Base-by-base conservation (phyloP, 2,888 invertebrate species). In the Aspidiotus destructor region DNA sequence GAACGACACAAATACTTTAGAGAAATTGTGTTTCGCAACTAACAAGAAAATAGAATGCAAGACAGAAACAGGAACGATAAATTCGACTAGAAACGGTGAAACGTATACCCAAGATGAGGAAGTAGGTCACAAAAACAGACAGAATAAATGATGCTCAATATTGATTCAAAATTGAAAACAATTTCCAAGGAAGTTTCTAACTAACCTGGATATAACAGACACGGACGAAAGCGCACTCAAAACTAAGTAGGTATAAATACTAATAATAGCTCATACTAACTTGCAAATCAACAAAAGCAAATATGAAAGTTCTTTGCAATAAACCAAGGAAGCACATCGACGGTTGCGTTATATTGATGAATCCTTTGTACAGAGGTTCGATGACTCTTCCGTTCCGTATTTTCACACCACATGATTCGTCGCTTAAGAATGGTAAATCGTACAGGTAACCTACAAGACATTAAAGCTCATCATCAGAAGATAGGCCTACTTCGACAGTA, bases 271-370 rank as follows among this genome's bases (percentile, higher is more conserved):
- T 13, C 10, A 48, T 48, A 48, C 48, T 13, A 74, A 90, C 88
- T 82, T 93, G 93, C 54, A 89, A 76, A 75, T 94, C 91, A 76
- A 89, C 90, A 82, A 91, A 85, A 70, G 89, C 88, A 77, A 92
- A 90, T 0, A 92, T 89, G 76, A 88, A 88, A 1, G 91, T 86
- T 72, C 85, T 86, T 77, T 85, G 89, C 0, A 91, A 89, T 41
- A 95, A 79, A 0, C 94, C 95, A 71, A 94, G 83, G 72, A 95
- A 84, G 68, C 86, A 87, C 83, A 95, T 85, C 11, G 85, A 83
- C 1, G 92, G 91, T 74, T 86, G 84, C 71, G 85, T 81, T 61
- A 88, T 86, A 76, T 93, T 88, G 53, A 95, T 83, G 64, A 93
- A 78, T 76, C 95, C 94, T 75, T 92, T 91, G 80, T 89, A 92